These are phyloP conservation scores for Trachymyrmex cornetzi DNA, from an alignment of 1,140 invertebrate species.

Conservation along the genomic window DNA sequence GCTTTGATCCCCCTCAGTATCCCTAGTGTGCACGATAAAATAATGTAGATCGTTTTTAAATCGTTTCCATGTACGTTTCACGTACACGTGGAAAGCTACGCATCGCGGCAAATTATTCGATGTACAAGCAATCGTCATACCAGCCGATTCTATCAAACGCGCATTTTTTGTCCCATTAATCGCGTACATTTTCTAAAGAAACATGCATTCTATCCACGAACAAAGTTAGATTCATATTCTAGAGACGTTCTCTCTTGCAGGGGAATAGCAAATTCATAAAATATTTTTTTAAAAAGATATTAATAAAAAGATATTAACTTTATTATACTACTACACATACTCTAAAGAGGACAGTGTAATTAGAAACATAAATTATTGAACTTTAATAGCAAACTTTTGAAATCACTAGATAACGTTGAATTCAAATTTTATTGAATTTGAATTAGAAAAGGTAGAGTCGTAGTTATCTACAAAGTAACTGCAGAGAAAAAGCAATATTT, in stretches of 20 bases:
- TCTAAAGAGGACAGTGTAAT: not conserved
- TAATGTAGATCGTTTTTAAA: conserved; percentile 50
- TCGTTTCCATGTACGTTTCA: conserved; percentile 26
- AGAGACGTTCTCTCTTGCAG: not conserved
- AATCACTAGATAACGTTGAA: not conserved
- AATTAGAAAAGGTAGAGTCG: not conserved
- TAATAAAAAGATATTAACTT: not conserved
- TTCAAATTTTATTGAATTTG: conserved; percentile 19
- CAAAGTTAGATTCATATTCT: not conserved
- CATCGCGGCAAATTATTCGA: conserved; percentile 10
- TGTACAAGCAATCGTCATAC: not conserved
- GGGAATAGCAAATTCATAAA: not conserved
- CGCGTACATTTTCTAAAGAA: not conserved
- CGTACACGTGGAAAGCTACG: conserved; percentile 7
- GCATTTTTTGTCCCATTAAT: not conserved
- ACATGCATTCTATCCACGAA: not conserved
- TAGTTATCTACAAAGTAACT: not conserved
- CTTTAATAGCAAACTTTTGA: not conserved
- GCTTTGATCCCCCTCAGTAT: conserved; percentile 45
- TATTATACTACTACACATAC: not conserved
- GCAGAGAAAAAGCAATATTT: conserved; percentile 35
- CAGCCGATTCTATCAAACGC: conserved; percentile 22
- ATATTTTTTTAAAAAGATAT: not conserved
- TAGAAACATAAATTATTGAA: not conserved
- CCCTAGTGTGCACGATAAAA: conserved; percentile 24